Evolutionary conservation across 2,113 vertebrate genomes (phyloP), one percentile per base, ranked within the genome.

Genomic region (Marmota monax): DNA sequence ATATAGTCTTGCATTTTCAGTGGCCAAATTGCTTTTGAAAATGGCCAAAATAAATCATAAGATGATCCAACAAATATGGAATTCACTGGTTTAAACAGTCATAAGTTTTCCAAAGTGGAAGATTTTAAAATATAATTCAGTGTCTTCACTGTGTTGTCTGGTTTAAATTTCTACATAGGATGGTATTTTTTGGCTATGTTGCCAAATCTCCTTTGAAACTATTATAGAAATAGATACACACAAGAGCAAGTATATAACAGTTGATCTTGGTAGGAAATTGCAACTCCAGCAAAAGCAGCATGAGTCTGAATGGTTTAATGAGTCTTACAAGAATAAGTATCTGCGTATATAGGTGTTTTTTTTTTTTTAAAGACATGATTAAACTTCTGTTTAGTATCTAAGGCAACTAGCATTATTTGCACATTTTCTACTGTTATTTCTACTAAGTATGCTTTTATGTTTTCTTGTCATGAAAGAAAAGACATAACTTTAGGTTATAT

Each of bases 391-490:
- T 87, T 88, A 80, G 34, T 34, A 48, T 65, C 32, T 87, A 73
- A 80, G 67, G 3, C 34, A 83, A 67, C 29, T 67, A 56, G 7
- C 2, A 45, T 53, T 63, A 63, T 78, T 73, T 95, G 39, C 8
- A 0, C 63, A 39, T 90, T 95, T 94, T 61, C 23, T 89, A 78
- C 14, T 77, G 2, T 58, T 42, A 80, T 74, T 96, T 73, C 42
- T 87, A 7, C 4, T n/a, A 25, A 89, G 73, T 58, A 48, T 67
- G 1, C 18, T 45, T 84, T 79, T 73, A 61, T n/a, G 16, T 67
- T 77, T 90, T 92, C n/a, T 85, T 84, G 4, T 92, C 11, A 74
- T 69, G 12, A 85, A 11, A 92, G 34, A 51, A 12, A 94, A 82
- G 23, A 56, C 25, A 42, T 7, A n/a, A n/a, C n/a, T 56, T 93